phyloP scores from a whole-genome alignment of 2,797 vertebrate genomes.

The Esox masquinongy region DNA sequence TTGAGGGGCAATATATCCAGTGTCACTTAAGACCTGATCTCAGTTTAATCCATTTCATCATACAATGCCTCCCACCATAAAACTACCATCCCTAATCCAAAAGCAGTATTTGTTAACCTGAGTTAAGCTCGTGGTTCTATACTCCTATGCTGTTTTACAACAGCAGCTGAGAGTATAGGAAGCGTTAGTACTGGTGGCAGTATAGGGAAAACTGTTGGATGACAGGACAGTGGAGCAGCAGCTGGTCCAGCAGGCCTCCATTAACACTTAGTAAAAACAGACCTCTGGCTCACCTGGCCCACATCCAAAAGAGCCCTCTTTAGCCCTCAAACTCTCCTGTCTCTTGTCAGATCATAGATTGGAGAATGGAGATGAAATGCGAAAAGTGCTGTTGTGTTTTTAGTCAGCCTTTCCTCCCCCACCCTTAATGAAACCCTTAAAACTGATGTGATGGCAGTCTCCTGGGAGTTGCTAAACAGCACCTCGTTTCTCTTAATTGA shows the following conservation, averaged over 20 bases:
- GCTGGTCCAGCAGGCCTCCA: conserved; percentile 67
- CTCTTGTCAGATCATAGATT: conserved; percentile 37
- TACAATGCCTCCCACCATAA: not conserved
- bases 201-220: conserved; percentile 24
- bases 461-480: conserved; percentile 71
- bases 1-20: not conserved
- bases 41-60: not conserved
- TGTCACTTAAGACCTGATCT: conserved; percentile 3
- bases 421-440: conserved; percentile 61
- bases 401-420: conserved; percentile 31
- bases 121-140: not conserved
- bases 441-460: conserved; percentile 67
- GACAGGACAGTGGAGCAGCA: conserved; percentile 54
- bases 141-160: not conserved
- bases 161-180: not conserved
- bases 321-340: conserved; percentile 27
- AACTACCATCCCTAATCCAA: not conserved
- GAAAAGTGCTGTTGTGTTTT: not conserved
- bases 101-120: not conserved
- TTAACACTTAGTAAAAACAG: conserved; percentile 71
- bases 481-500: conserved; percentile 80
- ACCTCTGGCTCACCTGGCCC: conserved; percentile 54
- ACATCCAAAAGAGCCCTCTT: conserved; percentile 30
- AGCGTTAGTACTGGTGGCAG: conserved; percentile 21
- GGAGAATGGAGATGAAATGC: conserved; percentile 23